phyloP scores from a whole-genome alignment of 2,113 vertebrate genomes.

The Cervus canadensis region DNA sequence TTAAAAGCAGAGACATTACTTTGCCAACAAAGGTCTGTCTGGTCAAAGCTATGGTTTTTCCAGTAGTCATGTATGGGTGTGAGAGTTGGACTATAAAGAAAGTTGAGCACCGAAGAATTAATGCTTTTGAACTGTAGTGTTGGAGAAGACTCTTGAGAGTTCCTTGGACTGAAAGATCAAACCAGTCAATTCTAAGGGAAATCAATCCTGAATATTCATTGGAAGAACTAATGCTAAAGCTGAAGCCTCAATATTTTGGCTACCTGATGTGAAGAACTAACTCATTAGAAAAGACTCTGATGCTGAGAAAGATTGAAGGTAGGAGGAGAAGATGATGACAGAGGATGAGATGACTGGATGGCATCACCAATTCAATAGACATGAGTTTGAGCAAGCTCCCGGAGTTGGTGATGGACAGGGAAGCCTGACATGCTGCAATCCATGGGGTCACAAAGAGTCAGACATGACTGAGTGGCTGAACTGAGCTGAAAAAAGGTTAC shows the following conservation, averaged over 20 bases:
- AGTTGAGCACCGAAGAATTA: neutral
- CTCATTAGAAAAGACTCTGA: neutral
- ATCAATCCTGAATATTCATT: neutral
- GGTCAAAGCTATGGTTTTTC: neutral
- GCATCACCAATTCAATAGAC: neutral
- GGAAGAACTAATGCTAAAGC: neutral
- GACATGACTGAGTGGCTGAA: neutral
- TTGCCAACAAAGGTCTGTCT: neutral
- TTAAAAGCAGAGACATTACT: neutral
- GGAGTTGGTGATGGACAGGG: neutral
- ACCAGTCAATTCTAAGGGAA: neutral
- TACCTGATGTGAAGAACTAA: neutral
- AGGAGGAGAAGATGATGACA: neutral
- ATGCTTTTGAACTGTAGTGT: neutral
- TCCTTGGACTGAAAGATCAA: neutral
- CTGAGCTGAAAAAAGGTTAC: neutral
- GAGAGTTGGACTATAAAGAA: neutral
- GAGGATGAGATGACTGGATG: neutral
- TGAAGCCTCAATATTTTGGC: neutral
- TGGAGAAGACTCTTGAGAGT: neutral
- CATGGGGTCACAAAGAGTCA: neutral
- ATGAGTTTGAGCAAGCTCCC: neutral
- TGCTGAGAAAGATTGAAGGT: neutral
- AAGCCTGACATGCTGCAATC: neutral
- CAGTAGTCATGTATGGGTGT: neutral